A percentile compares a stretch with the other conserved stretches of the same genome.
Evolutionary conservation across 53 echinoderm and acorn worm genomes (phyloP).

Genomic region (Crossaster papposus): DNA sequence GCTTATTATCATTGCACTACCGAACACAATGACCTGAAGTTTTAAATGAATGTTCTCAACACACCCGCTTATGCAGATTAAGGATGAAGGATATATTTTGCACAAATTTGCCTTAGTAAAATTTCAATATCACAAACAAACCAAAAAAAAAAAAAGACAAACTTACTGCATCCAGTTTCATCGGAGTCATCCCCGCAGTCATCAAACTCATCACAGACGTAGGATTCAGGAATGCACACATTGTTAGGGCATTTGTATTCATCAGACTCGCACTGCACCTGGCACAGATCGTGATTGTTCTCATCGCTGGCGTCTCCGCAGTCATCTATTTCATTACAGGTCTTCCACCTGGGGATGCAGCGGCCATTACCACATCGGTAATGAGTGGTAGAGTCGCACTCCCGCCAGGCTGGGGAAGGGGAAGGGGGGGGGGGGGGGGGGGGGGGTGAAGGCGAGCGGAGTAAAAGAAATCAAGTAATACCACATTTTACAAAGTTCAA

Average conservation of each 20-base stretch:
- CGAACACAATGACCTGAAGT: background rate
- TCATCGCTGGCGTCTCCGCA: slow-evolving; percentile 94
- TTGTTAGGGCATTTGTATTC: slow-evolving; percentile 75
- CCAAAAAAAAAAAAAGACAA: background rate
- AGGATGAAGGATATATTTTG: background rate
- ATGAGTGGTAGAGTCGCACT: slow-evolving; percentile 16
- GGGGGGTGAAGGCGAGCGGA: background rate
- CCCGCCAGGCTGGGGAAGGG: background rate
- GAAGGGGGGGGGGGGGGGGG: background rate
- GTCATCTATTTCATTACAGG: slow-evolving; percentile 76
- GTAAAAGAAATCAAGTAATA: background rate
- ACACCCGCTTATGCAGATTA: too few relatives aligned
- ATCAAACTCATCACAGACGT: slow-evolving; percentile 65
- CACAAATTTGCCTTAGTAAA: background rate
- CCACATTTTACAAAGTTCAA: too few relatives aligned
- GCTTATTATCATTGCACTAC: background rate
- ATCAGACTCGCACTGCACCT: slow-evolving; percentile 60
- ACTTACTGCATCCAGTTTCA: slow-evolving; percentile 73
- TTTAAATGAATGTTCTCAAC: too few relatives aligned
- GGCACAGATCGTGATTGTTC: slow-evolving; percentile 88
- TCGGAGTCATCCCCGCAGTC: slow-evolving; percentile 81
- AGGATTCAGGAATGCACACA: slow-evolving; percentile 48
- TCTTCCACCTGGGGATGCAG: slow-evolving; percentile 67
- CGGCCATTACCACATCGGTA: slow-evolving; percentile 77
- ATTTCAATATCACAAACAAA: background rate